Conservation (phyloP, 2,113 vertebrate genomes). For the Passer montanus region DNA sequence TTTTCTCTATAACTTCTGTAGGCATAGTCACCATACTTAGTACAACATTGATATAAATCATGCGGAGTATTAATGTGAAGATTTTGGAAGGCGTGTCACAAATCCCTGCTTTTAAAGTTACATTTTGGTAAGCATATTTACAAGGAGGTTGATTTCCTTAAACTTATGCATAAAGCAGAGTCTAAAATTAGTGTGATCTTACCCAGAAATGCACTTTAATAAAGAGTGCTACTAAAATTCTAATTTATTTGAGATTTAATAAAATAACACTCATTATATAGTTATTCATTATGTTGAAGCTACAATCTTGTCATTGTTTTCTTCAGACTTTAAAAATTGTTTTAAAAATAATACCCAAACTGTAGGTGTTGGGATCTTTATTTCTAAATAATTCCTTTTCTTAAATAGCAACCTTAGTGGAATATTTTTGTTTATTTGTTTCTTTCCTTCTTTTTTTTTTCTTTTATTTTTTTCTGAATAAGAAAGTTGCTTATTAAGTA, state of each 20-base stretch:
- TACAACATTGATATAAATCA: background rate
- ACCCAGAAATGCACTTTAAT: conserved; percentile 17
- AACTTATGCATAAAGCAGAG: background rate
- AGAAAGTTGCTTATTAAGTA: background rate
- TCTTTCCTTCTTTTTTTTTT: background rate
- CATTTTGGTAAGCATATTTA: background rate
- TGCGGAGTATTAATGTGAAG: background rate
- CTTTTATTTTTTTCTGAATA: background rate
- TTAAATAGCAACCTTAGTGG: background rate
- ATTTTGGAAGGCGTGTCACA: background rate
- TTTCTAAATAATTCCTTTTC: background rate
- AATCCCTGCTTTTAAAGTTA: background rate
- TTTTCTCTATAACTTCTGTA: background rate
- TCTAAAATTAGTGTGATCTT: background rate
- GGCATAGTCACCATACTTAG: background rate
- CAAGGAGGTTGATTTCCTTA: background rate
- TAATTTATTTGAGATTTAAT: conserved; percentile 11
- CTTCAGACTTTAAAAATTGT: background rate
- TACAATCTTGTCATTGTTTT: conserved; percentile 7
- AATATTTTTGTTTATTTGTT: background rate
- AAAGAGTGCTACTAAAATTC: background rate
- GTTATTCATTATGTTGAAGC: background rate
- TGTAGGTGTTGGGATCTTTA: background rate
- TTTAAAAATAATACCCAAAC: background rate
- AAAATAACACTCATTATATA: background rate